phyloP scores from a whole-genome alignment of 2,888 invertebrate species.

The Oligia latruncula region DNA sequence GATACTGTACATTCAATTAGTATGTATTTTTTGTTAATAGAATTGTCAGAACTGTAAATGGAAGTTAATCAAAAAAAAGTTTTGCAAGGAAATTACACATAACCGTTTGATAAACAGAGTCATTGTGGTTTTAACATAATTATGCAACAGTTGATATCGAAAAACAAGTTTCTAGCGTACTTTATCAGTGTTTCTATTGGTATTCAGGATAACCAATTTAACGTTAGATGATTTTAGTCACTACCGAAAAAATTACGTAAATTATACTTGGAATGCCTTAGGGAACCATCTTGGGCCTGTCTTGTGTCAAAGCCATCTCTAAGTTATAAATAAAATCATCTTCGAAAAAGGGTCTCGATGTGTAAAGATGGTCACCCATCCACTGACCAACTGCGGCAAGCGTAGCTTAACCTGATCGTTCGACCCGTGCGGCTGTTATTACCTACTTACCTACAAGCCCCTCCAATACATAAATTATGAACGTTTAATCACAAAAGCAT shows the following conservation, averaged over 20 bases:
- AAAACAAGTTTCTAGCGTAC: background rate
- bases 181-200: background rate
- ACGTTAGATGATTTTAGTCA: background rate
- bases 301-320: background rate
- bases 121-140: background rate
- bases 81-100: conserved; percentile 8
- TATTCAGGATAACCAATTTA: background rate
- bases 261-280: background rate
- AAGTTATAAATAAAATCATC: background rate
- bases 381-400: background rate
- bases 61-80: background rate
- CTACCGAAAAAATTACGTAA: background rate
- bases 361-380: background rate
- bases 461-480: background rate
- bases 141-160: background rate
- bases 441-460: background rate
- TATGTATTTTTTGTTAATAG: background rate
- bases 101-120: conserved; percentile 1
- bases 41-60: background rate
- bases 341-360: background rate
- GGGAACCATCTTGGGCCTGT: background rate
- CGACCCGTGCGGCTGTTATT: background rate
- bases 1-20: background rate
- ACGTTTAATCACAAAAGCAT: background rate
- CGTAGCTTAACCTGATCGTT: background rate